Conservation (phyloP, 2,888 invertebrate genomes). For the Coronaproctus castanopsis region DNA sequence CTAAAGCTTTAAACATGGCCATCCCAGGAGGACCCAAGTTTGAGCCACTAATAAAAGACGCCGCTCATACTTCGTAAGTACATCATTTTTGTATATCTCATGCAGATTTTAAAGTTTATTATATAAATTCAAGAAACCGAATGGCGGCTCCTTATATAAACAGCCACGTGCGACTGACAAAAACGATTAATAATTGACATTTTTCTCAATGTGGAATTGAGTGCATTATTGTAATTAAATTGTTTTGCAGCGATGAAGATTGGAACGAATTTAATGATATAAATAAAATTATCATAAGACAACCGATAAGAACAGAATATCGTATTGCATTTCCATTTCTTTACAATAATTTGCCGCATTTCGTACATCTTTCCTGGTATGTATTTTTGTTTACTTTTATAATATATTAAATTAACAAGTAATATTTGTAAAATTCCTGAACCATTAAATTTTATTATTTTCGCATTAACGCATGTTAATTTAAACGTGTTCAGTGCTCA, state of each 20-base stretch:
- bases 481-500: not conserved
- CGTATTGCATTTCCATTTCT: constrained; percentile 97
- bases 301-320: constrained; percentile 96
- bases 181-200: too few species aligned
- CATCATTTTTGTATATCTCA: not conserved
- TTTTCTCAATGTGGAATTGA: too few species aligned
- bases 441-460: not conserved
- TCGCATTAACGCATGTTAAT: not conserved
- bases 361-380: constrained; percentile 95
- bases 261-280: constrained; percentile 99
- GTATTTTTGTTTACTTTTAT: constrained; percentile 24
- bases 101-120: too few species aligned
- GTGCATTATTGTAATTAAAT: too few species aligned
- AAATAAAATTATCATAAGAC: constrained; percentile 97
- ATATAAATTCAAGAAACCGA: too few species aligned
- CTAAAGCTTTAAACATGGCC: constrained; percentile 97
- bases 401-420: not conserved
- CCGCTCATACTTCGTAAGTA: constrained; percentile 71
- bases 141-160: too few species aligned
- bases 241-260: constrained; percentile 80
- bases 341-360: constrained; percentile 96
- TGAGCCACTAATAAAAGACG: constrained; percentile 95
- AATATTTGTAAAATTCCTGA: not conserved
- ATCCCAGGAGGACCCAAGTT: constrained; percentile 99
- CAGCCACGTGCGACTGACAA: too few species aligned